Evolutionary conservation across 2,797 vertebrate genomes (phyloP).

Genomic region (Falco peregrinus): DNA sequence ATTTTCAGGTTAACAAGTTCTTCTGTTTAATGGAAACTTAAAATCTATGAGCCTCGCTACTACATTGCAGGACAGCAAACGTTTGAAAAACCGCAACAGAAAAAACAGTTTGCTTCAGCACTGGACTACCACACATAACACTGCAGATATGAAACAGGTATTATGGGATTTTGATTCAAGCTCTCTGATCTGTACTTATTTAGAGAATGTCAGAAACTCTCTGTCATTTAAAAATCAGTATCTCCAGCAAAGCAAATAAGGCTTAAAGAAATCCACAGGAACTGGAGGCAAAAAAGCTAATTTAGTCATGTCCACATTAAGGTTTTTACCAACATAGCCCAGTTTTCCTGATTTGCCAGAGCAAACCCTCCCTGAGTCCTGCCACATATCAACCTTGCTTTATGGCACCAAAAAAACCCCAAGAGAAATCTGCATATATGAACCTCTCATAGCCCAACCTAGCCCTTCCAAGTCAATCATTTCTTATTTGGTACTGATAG

Average conservation of each 20-base stretch:
- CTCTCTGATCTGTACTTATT: background rate
- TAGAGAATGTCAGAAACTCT: background rate
- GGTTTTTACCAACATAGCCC: background rate
- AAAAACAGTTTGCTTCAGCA: background rate
- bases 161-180: background rate
- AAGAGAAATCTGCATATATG: background rate
- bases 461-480: background rate
- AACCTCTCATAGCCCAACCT: background rate
- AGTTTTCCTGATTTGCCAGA: background rate
- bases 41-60: background rate
- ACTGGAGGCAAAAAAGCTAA: background rate
- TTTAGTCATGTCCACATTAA: background rate
- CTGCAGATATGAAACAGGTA: background rate
- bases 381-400: background rate
- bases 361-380: background rate
- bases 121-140: rapidly evolving
- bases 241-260: background rate
- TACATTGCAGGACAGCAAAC: background rate
- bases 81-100: background rate
- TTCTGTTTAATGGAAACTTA: background rate
- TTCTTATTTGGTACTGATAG: background rate
- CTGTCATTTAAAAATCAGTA: background rate
- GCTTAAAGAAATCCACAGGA: background rate
- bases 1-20: background rate
- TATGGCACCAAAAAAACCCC: background rate